phyloP scores from a whole-genome alignment of 2,888 invertebrate species.

The Pyrochroa serraticornis region DNA sequence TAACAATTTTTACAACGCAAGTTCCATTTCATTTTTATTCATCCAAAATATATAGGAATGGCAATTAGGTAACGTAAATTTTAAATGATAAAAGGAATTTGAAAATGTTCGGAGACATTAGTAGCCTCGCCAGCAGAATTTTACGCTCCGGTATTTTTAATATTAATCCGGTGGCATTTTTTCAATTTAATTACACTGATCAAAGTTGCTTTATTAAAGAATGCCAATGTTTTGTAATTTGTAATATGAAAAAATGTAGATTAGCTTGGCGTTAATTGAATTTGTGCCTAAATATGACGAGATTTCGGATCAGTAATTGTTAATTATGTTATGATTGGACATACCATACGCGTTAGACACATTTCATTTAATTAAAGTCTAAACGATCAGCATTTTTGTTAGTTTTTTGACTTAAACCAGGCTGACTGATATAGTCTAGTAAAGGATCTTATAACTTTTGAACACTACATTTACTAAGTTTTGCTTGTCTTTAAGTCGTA shows the following conservation, averaged over 20 bases:
- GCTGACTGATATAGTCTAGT: too few species aligned
- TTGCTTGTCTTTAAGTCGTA: too few species aligned
- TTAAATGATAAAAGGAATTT: too few species aligned
- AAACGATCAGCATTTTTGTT: neutral
- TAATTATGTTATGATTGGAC: neutral
- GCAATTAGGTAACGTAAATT: too few species aligned
- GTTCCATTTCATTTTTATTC: neutral
- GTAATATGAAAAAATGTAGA: conserved; percentile 11
- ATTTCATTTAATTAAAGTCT: conserved; percentile 14
- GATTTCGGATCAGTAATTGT: too few species aligned
- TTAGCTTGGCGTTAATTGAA: conserved; percentile 10
- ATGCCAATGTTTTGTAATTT: conserved; percentile 16
- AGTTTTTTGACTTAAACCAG: too few species aligned
- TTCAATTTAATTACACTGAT: conserved; percentile 26
- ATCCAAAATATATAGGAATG: neutral
- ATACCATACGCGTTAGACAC: conserved; percentile 2
- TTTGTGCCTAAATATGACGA: neutral
- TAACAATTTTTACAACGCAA: neutral
- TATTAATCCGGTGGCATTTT: conserved; percentile 19
- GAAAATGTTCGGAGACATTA: neutral
- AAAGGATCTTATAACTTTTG: too few species aligned
- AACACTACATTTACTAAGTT: too few species aligned
- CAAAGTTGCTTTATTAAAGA: conserved; percentile 27
- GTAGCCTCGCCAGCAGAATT: too few species aligned
- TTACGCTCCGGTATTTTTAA: conserved; percentile 5